Base-by-base conservation (phyloP, 2,888 invertebrate species). In the Andrena camellia region DNA sequence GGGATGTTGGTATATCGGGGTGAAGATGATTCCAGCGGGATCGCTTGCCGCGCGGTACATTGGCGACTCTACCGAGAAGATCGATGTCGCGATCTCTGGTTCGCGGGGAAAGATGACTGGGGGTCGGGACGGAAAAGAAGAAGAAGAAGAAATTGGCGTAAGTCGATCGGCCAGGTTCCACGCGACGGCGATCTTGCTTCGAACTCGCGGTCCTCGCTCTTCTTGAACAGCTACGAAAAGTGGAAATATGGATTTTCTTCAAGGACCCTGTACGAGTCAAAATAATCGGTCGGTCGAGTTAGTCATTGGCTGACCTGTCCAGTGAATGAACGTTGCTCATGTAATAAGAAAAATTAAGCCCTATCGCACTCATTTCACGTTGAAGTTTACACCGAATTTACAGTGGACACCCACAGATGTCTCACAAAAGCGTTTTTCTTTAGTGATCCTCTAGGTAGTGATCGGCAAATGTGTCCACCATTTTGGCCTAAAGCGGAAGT, bases 151-250 rank as follows among this genome's bases (percentile, higher is more conserved):
- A 7, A 2, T 29, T 10, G 10, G 59, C 59, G 20, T 13, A 26
- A 26, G 59, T n/a, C 20, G 26, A 48, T 13, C 48, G 59, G 20
- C 2, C 2, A 17, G 13, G n/a, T 59, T 13, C 85, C 86, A 86
- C 5, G 72, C 70, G n/a, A 69, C 42, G 17, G 81, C 26, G 60
- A 75, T 35, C 81, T 92, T 94, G 91, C 63, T 94, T 89, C 92
- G 90, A n/a, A 95, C 96, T 75, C 97, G 94, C 0, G 98, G 98
- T 0, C 98, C 98, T 73, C 98, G 95, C 93, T 98, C 98, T 92
- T 97, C 97, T 94, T 98, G 98, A 0, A 98, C 98, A 23, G 98
- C 97, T 97, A 89, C 20, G 48, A 50, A 33, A 54, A 71, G 5
- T 8, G 17, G 8, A 60, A 60, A 7, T 7, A 1, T 29, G 48